Percentiles rank a stretch among this genome's conserved stretches.
Evolutionary conservation across 2,888 invertebrate species (phyloP).

Genomic region (Pardosa pseudoannulata): DNA sequence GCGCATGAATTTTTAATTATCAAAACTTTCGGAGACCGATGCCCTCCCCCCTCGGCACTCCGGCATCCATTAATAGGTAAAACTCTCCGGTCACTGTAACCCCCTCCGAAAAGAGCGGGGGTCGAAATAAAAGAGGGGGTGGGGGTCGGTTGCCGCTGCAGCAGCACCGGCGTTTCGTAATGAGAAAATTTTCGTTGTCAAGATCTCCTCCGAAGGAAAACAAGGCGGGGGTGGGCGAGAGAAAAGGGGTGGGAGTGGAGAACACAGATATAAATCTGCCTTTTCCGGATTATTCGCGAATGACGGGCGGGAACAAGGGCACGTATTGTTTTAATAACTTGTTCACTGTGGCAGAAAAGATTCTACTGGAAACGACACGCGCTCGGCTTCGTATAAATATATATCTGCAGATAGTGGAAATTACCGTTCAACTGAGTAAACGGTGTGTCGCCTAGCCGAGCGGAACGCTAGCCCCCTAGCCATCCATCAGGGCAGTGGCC

Average conservation of each 20-base stretch:
- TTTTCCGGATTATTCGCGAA: slow-evolving; percentile 66
- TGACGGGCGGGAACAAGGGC: slow-evolving; percentile 54
- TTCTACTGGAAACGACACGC: slow-evolving; percentile 67
- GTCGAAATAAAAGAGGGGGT: slow-evolving; percentile 19
- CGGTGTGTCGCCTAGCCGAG: slow-evolving; percentile 56
- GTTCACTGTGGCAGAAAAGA: slow-evolving; percentile 69
- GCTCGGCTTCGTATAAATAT: slow-evolving; percentile 45
- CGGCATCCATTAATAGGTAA: slow-evolving; percentile 66
- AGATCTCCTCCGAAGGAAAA: slow-evolving; percentile 56
- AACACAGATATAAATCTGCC: slow-evolving; percentile 70
- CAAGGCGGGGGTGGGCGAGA: slow-evolving; percentile 16
- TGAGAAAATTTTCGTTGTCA: slow-evolving; percentile 70
- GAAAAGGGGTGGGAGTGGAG: slow-evolving; percentile 2
- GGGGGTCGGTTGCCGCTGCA: too few species aligned
- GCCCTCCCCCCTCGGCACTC: slow-evolving; percentile 8
- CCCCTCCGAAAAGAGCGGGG: slow-evolving; percentile 8
- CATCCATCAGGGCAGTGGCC: slow-evolving; percentile 62
- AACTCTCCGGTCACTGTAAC: slow-evolving; percentile 61
- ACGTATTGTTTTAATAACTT: slow-evolving; percentile 73
- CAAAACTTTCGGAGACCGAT: slow-evolving; percentile 64
- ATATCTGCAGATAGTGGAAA: slow-evolving; percentile 64
- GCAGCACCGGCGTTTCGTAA: slow-evolving; percentile 32
- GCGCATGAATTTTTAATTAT: slow-evolving; percentile 72
- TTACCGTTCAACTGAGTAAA: slow-evolving; percentile 68
- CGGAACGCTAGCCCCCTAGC: slow-evolving; percentile 57